Conservation (phyloP, 1,140 invertebrate genomes). For the Antheraea pernyi region DNA sequence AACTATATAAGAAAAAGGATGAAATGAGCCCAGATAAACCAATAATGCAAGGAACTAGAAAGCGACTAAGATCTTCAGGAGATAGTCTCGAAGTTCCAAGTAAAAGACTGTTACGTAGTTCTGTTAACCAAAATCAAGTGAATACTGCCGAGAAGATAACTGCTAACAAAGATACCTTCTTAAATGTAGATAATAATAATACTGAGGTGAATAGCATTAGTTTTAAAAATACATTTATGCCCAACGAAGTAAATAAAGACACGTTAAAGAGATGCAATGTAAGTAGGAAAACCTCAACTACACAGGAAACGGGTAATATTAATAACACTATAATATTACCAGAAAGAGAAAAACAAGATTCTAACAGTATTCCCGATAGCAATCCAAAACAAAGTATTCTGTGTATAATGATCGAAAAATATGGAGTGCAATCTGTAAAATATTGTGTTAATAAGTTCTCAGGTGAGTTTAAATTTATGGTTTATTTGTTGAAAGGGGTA, state of each 20-base stretch:
- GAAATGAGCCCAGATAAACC: neutral
- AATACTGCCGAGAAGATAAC: constrained; percentile 18
- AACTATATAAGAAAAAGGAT: constrained; percentile 1
- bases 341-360: constrained; percentile 4
- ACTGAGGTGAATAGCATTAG: neutral
- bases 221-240: no score
- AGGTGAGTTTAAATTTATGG: constrained; percentile 39
- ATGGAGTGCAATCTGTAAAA: constrained; percentile 41
- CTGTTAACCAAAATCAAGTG: constrained; percentile 16
- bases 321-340: neutral
- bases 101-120: constrained; percentile 53
- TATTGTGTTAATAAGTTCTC: constrained; percentile 39
- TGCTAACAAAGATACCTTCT: constrained; percentile 17
- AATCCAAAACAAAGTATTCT: constrained; percentile 50
- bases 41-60: constrained; percentile 15
- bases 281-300: neutral
- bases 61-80: constrained; percentile 26
- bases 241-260: neutral
- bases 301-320: neutral
- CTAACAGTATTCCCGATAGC: neutral
- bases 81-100: constrained; percentile 20
- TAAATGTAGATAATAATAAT: constrained; percentile 2
- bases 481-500: no score
- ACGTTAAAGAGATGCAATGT: neutral
- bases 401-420: constrained; percentile 57